Base-by-base conservation (phyloP, 2,797 vertebrate species). In the Sebastes steindachneri region DNA sequence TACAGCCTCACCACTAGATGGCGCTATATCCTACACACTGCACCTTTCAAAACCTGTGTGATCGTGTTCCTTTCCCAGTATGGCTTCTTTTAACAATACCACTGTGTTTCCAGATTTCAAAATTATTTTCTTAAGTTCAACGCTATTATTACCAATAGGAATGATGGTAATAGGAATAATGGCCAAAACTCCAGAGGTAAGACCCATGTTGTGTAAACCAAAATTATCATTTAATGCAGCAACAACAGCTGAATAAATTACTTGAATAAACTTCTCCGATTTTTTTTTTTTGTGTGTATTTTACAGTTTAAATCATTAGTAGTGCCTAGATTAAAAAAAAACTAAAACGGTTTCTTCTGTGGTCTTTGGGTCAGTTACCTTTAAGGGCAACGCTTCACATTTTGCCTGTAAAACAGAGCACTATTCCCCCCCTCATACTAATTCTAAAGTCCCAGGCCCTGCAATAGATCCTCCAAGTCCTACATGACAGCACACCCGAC, bases 381-480 rank as follows among this genome's bases (percentile, higher is more conserved):
- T 72, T 66, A 25, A 73, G 64, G 70, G 26, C 82, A 80, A 77
- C 9, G 31, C 86, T 90, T 86, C 81, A 82, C 75, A 76, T 85
- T 84, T 85, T 75, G 53, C 71, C 79, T 84, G 28, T 87, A 88
- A 86, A 91, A 74, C 41, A 75, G 51, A 75, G 25, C 55, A 41
- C 79, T 68, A 54, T 68, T 71, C 58, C 75, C 17, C 14, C 35
- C 51, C 41, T 19, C 31, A 68, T 78, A 55, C 80, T 86, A 82
- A 76, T 78, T 83, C 82, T 75, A 21, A 82, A 77, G 73, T 73
- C 79, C 54, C 57, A 68, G 77, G 73, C 77, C 66, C 84, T 89
- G 87, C 82, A 78, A 66, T 85, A 91, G 71, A 92, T 92, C 80
- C 84, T 88, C 37, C 55, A 65, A 80, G 86, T 79, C 80, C 71